Base-by-base conservation (phyloP, 2,113 vertebrate species). In the Heterocephalus glaber region DNA sequence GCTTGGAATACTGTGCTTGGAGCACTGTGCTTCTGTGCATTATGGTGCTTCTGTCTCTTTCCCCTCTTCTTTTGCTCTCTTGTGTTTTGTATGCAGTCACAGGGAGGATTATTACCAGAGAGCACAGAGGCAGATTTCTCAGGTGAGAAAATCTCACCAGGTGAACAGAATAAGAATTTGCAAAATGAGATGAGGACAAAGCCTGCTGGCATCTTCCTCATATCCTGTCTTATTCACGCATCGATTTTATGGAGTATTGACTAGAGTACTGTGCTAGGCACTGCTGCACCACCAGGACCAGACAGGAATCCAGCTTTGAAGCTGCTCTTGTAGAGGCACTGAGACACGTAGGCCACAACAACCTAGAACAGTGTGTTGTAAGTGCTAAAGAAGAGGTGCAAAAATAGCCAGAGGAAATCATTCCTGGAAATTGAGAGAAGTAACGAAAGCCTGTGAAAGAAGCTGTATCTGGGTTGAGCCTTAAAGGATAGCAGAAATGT, bases 1-100 rank as follows among this genome's bases (percentile, higher is more conserved):
- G 14, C 0, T 2, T 1, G 30, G 56, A 19, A 5, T 2, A 6
- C 9, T 33, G 26, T 63, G 13, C 0, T 4, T 19, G 30, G 60
- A 79, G 44, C 52, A 19, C 11, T 22, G 12, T 35, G 77, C 30
- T 19, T 52, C 58, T 80, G 60, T 20, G 28, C 16, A 4, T 35
- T 7, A 26, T 0, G 2, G 20, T 7, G n/a, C 17, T 7, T 76
- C 10, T 72, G 35, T 90, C 49, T 82, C 22, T 6, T 7, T 1
- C 30, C n/a, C 41, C 56, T 2, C 47, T 5, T 17, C 35, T 38
- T 38, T 44, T 60, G 38, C 61, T 87, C 61, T 28, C 7, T 13
- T 49, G 52, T n/a, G 35, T 28, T 81, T 86, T 22, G 54, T 87
- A 44, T 38, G 4, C 30, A 90, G 56, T 44, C 28, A 65, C 38